phyloP scores from a whole-genome alignment of 2,113 vertebrate genomes.

The Bubalus kerabau region DNA sequence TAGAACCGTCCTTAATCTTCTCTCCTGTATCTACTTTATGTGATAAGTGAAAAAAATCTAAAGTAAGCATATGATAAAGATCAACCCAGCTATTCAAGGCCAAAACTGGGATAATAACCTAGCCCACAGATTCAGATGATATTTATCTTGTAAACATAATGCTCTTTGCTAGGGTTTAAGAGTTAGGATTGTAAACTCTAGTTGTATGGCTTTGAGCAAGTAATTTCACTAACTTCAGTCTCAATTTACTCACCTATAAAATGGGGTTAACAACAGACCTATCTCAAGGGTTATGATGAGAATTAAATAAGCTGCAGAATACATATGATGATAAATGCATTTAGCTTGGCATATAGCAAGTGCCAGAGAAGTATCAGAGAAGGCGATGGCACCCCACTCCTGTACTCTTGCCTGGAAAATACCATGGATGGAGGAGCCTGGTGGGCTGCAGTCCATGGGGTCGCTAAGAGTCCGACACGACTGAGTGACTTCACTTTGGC shows the following conservation, averaged over 20 bases:
- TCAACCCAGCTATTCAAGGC: background rate
- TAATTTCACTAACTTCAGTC: slow-evolving; percentile 17
- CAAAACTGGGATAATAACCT: background rate
- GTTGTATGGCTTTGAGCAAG: background rate
- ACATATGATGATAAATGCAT: background rate
- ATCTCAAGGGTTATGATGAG: background rate
- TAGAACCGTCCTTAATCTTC: background rate
- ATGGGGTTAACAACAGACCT: background rate
- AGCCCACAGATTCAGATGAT: background rate
- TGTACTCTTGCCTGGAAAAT: too few relatives aligned
- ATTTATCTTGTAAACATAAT: background rate
- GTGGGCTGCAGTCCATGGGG: too few relatives aligned
- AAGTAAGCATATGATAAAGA: background rate
- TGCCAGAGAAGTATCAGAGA: background rate
- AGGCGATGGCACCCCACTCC: too few relatives aligned
- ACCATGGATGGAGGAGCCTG: too few relatives aligned
- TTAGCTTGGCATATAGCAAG: background rate
- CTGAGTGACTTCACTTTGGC: too few relatives aligned
- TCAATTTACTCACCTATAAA: slow-evolving; percentile 14
- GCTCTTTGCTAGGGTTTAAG: background rate
- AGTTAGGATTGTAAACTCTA: background rate
- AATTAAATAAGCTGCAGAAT: background rate
- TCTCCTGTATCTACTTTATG: background rate
- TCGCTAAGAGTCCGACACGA: accelerated
- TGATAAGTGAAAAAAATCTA: background rate